Evolutionary conservation across 2,797 vertebrate species (phyloP), one percentile per base, ranked within the genome.

Genomic region (Pristis pectinata): DNA sequence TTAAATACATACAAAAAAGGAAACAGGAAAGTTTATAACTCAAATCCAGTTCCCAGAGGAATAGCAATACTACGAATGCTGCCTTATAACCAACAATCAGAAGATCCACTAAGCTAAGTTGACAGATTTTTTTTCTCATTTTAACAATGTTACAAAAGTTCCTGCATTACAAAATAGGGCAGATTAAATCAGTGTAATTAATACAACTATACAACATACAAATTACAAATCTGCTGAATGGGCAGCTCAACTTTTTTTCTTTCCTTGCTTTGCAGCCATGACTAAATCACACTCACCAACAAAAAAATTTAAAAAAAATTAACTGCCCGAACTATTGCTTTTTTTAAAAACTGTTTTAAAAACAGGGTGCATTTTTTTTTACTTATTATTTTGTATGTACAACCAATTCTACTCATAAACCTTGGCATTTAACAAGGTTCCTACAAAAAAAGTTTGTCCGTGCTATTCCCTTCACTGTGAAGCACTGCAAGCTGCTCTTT

Each of bases 161-260:
- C 98, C 98, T 99, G 98, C 98, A 98, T 99, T 99, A 99, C 98
- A 99, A 99, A 99, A 99, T 98, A 99, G 98, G 98, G 98, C 99
- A 99, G 98, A 98, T 97, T 99, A 99, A 99, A 99, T 99, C 98
- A 98, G 98, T 98, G 98, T 98, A 98, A 98, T 99, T 98, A 98
- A 98, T 98, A 99, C 99, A 99, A 99, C 98, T 99, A 99, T 98
- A 99, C 98, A 99, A 98, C 98, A 98, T 98, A 99, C 98, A 98
- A 98, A 98, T 98, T 97, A 98, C 98, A 97, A 96, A 96, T 98
- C 98, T 98, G 97, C 97, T 98, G 97, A 96, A 97, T 97, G 97
- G 98, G 97, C 97, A 96, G 98, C 97, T 97, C 96, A 96, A 95
- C 96, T 96, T 97, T 97, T 93, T 94, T 59, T 82, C 80, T 94